A percentile compares a stretch with the other conserved stretches of the same genome.
Conservation (phyloP, 2,113 vertebrate species). For the Sylvia atricapilla region DNA sequence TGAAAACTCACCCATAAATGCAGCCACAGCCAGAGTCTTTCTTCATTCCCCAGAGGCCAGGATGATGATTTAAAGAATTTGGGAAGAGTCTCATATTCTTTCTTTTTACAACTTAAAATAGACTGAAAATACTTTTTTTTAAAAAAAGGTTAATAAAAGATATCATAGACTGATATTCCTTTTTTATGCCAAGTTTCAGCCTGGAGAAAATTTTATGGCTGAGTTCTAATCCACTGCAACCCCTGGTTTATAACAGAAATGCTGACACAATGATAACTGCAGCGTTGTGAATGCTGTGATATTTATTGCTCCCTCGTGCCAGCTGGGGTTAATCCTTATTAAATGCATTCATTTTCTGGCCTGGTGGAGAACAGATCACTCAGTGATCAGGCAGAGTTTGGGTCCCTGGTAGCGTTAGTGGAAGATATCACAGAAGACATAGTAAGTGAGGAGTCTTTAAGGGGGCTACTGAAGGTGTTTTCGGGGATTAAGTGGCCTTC, state of each 20-base stretch:
- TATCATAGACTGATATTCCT: constrained; percentile 60
- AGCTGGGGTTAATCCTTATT: constrained; percentile 71
- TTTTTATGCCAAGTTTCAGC: constrained; percentile 73
- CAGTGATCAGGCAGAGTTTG: constrained; percentile 15
- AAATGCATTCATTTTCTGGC: constrained; percentile 66
- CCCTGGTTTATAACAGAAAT: constrained; percentile 76
- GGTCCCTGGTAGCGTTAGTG: not conserved
- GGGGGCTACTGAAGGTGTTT: constrained; percentile 16
- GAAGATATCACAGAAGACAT: constrained; percentile 27
- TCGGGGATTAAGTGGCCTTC: constrained; percentile 22
- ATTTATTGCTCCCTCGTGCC: constrained; percentile 76
- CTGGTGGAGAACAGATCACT: constrained; percentile 48
- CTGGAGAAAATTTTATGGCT: constrained; percentile 76
- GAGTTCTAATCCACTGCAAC: constrained; percentile 73
- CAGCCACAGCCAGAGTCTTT: not conserved
- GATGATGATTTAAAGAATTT: constrained; percentile 12
- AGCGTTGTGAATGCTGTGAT: constrained; percentile 63
- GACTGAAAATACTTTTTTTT: not conserved
- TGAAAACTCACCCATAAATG: constrained; percentile 28
- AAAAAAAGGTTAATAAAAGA: not conserved
- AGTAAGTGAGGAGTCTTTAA: not conserved
- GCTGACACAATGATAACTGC: constrained; percentile 73
- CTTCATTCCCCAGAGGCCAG: constrained; percentile 1
- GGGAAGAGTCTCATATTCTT: constrained; percentile 46
- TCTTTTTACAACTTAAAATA: constrained; percentile 56